Evolutionary conservation across 2,888 invertebrate species (phyloP).

Genomic region (Ganaspis brasiliensis): DNA sequence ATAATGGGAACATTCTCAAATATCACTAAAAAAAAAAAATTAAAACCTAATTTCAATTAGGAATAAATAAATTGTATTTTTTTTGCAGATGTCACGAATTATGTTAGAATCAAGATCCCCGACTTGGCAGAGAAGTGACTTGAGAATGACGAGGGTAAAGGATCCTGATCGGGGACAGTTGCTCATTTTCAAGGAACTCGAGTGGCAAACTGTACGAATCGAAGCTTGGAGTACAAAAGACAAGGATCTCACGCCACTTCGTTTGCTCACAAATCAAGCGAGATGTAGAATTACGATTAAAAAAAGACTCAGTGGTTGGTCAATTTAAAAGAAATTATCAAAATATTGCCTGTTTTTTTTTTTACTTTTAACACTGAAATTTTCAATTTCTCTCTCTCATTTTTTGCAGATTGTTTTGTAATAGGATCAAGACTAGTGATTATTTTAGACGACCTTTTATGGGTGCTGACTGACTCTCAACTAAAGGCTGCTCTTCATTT

Average conservation of each 20-base stretch:
- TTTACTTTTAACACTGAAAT: slow-evolving; percentile 6
- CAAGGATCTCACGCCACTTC: slow-evolving; percentile 91
- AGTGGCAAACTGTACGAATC: slow-evolving; percentile 98
- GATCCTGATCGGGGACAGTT: slow-evolving; percentile 94
- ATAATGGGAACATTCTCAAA: too few relatives aligned
- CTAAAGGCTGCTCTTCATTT: slow-evolving; percentile 95
- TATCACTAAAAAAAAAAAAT: too few relatives aligned
- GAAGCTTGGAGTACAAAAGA: slow-evolving; percentile 94
- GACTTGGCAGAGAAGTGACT: slow-evolving; percentile 92
- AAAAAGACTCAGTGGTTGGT: slow-evolving; percentile 91
- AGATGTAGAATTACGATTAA: slow-evolving; percentile 97
- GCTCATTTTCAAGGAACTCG: slow-evolving; percentile 97
- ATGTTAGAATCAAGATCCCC: slow-evolving; percentile 97
- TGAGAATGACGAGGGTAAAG: slow-evolving; percentile 95
- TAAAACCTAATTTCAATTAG: neutral
- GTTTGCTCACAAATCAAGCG: slow-evolving; percentile 96
- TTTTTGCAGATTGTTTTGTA: slow-evolving; percentile 92
- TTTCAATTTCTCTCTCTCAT: neutral
- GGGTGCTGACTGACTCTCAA: slow-evolving; percentile 98
- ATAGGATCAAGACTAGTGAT: slow-evolving; percentile 95
- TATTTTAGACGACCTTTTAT: slow-evolving; percentile 96
- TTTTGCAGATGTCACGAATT: slow-evolving; percentile 92
- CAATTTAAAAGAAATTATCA: neutral
- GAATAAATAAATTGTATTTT: slow-evolving; percentile 17
- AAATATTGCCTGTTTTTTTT: neutral